These are phyloP conservation scores for Selenia dentaria DNA, from an alignment of 2,888 invertebrate genomes.

Conservation along the genomic window DNA sequence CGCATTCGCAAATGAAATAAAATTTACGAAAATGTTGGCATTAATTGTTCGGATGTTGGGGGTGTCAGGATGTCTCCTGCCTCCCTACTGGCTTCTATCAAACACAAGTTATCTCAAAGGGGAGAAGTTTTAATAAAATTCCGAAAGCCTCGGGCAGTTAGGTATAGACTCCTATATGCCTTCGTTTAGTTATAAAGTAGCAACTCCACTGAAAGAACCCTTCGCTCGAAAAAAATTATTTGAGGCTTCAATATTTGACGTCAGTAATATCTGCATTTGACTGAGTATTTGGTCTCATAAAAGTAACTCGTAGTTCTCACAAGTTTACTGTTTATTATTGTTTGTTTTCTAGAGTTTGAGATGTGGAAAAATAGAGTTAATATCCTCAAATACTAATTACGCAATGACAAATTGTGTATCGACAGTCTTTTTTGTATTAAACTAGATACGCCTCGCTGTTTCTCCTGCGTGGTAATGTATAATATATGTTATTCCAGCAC, in stretches of 20 bases:
- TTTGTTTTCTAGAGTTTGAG: too few species aligned
- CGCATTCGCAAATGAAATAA: conserved; percentile 76
- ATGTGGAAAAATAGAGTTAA: too few species aligned
- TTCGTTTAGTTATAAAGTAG: conserved; percentile 59
- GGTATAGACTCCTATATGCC: conserved; percentile 69
- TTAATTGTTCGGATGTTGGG: conserved; percentile 64
- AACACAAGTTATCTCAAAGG: conserved; percentile 79
- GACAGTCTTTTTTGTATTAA: too few species aligned
- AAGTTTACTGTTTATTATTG: too few species aligned
- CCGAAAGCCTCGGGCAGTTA: conserved; percentile 70
- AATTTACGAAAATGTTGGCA: conserved; percentile 77
- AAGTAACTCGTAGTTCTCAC: conserved; percentile 31
- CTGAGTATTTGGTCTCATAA: conserved; percentile 44
- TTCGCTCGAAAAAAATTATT: conserved; percentile 54
- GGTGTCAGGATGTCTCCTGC: conserved; percentile 38
- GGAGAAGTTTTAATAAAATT: conserved; percentile 83
- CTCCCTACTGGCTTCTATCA: conserved; percentile 70
- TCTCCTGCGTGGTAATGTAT: too few species aligned
- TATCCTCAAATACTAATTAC: too few species aligned
- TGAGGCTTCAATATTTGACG: conserved; percentile 58
- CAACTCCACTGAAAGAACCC: conserved; percentile 57
- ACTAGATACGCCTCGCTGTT: too few species aligned
- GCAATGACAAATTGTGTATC: too few species aligned
- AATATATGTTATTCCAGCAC: too few species aligned
- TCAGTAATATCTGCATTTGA: conserved; percentile 46